phyloP scores from a whole-genome alignment of 2,113 vertebrate genomes.

The Urocolius indicus region DNA sequence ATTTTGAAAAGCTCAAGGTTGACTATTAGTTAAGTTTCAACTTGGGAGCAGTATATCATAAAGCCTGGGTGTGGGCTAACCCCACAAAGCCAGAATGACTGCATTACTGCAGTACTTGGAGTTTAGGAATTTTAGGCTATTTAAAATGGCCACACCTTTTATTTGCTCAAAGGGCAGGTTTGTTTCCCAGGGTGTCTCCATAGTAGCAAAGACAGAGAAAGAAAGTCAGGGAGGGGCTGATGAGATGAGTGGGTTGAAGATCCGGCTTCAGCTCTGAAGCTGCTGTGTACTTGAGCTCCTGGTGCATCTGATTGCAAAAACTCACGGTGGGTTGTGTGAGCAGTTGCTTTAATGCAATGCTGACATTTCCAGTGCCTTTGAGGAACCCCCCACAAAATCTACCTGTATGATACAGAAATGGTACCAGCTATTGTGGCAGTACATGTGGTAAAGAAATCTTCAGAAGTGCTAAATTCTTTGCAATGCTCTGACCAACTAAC shows the following conservation, averaged over 20 bases:
- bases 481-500: rapidly evolving
- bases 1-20: constrained; percentile 1
- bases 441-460: rapidly evolving
- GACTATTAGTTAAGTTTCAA: background rate
- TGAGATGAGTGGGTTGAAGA: background rate
- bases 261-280: background rate
- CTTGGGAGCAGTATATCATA: background rate
- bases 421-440: background rate
- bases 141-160: constrained; percentile 66
- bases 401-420: rapidly evolving
- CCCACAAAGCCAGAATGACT: constrained; percentile 53
- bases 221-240: background rate
- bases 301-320: background rate
- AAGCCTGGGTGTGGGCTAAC: constrained; percentile 39
- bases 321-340: rapidly evolving
- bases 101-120: constrained; percentile 48
- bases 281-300: background rate
- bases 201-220: constrained; percentile 29
- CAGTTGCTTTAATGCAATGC: background rate
- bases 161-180: constrained; percentile 64
- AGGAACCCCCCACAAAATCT: background rate
- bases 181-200: constrained; percentile 63
- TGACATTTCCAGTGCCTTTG: background rate
- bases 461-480: background rate
- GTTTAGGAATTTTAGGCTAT: constrained; percentile 42